Conservation (phyloP, 2,113 vertebrate genomes). For the Lethenteron reissneri region DNA sequence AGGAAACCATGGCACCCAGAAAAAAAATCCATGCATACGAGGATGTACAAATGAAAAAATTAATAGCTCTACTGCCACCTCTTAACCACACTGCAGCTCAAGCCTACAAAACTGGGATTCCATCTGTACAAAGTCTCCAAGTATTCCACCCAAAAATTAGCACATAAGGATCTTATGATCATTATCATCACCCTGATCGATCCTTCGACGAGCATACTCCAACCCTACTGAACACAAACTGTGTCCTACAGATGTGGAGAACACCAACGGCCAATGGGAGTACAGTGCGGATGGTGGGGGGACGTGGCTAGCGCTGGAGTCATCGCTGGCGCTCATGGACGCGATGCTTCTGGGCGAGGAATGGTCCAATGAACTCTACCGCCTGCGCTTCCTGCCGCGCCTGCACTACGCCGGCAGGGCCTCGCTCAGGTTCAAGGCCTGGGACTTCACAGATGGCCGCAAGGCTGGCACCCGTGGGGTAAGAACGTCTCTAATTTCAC, state of each 20-base stretch:
- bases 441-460: conserved; percentile 4
- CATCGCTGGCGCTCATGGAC: conserved; percentile 1
- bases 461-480: not conserved
- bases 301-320: not conserved
- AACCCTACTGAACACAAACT: not conserved
- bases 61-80: too few species aligned
- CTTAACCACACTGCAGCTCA: too few species aligned
- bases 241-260: not conserved
- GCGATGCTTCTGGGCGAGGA: conserved; percentile 4
- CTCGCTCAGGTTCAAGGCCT: conserved; percentile 2
- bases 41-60: too few species aligned
- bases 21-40: too few species aligned
- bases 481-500: not conserved
- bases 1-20: too few species aligned
- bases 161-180: too few species aligned
- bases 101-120: too few species aligned
- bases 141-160: too few species aligned
- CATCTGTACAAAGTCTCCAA: too few species aligned
- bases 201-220: too few species aligned
- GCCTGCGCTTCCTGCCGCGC: not conserved
- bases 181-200: too few species aligned
- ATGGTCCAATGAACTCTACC: not conserved
- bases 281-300: not conserved
- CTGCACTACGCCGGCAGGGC: not conserved
- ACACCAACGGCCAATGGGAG: not conserved